Evolutionary conservation across 2,113 vertebrate species (phyloP).

Genomic region (Protobothrops flavoviridis): DNA sequence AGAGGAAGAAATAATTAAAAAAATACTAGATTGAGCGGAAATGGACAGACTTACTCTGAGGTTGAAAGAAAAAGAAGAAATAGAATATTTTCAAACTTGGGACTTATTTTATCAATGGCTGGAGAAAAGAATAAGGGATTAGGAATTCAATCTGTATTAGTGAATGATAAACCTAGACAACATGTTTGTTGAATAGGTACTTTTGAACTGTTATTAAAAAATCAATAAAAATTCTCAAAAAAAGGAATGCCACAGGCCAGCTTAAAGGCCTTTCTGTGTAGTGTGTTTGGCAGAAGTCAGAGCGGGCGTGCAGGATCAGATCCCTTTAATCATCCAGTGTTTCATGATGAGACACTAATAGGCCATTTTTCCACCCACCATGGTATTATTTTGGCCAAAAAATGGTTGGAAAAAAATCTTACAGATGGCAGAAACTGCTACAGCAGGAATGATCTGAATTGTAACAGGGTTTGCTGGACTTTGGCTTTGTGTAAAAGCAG

Average conservation of each 20-base stretch:
- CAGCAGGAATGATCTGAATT: neutral
- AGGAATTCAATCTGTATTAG: too few species aligned
- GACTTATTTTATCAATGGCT: too few species aligned
- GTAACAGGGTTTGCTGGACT: neutral
- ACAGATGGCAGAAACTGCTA: neutral
- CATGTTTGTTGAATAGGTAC: too few species aligned
- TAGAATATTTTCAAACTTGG: too few species aligned
- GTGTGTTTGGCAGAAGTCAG: neutral
- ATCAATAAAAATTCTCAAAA: too few species aligned
- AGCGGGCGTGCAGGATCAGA: neutral
- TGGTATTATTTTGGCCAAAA: neutral
- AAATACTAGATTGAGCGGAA: too few species aligned
- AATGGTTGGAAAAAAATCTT: neutral
- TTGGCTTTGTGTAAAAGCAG: neutral
- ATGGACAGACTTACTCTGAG: too few species aligned
- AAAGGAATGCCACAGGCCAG: neutral
- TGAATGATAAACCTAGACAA: too few species aligned
- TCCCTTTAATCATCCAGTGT: neutral
- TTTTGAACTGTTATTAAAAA: too few species aligned
- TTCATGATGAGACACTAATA: neutral
- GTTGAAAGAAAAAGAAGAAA: too few species aligned
- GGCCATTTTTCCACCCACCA: neutral
- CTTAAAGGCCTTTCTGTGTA: neutral
- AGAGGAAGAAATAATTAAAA: too few species aligned
- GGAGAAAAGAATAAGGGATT: too few species aligned